These are phyloP conservation scores for Lepus townsendii DNA, from an alignment of 2,797 vertebrate species.

Conservation along the genomic window DNA sequence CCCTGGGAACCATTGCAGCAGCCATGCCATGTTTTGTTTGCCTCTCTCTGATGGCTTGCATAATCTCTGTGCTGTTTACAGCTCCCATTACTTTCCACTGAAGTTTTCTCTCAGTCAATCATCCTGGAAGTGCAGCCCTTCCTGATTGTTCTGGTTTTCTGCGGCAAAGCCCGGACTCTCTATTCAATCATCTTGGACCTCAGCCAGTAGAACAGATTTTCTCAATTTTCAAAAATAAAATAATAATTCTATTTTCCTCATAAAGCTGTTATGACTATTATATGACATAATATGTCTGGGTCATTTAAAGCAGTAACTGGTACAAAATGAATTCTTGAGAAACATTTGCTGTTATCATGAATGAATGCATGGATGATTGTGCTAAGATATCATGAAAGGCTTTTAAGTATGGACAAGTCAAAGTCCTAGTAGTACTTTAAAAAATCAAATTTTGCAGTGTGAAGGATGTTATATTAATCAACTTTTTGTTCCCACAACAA, in stretches of 20 bases:
- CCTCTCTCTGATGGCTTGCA: too few relatives aligned
- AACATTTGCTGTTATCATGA: neutral
- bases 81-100: too few relatives aligned
- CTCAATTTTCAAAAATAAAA: neutral
- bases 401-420: neutral
- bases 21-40: too few relatives aligned
- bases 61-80: too few relatives aligned
- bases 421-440: neutral
- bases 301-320: neutral
- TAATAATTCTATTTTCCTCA: neutral
- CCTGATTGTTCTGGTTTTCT: neutral
- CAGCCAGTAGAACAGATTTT: too few relatives aligned
- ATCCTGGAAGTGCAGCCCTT: too few relatives aligned
- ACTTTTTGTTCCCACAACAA: too few relatives aligned
- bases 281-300: neutral
- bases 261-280: neutral
- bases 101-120: too few relatives aligned
- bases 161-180: too few relatives aligned
- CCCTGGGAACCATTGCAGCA: too few relatives aligned
- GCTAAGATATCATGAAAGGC: neutral
- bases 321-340: neutral
- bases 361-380: neutral
- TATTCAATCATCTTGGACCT: too few relatives aligned
- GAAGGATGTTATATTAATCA: neutral
- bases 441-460: neutral